Conservation (phyloP, 1,140 invertebrate species). For the Mylabris phalerata region DNA sequence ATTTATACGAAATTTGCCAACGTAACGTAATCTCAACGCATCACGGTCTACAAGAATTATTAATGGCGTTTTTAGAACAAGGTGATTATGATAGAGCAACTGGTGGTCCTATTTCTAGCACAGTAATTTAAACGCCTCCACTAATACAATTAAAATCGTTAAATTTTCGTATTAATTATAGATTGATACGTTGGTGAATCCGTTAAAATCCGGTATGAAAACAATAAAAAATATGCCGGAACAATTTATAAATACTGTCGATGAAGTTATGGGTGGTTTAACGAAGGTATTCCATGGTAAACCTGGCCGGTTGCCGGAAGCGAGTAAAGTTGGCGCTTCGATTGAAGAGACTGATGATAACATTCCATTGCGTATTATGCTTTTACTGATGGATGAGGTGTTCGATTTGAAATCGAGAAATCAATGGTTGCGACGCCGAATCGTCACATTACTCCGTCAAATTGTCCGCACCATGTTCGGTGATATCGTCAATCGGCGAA, state of each 20-base stretch:
- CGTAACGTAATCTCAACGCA: constrained; percentile 55
- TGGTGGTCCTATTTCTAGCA: constrained; percentile 52
- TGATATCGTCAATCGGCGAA: constrained; percentile 81
- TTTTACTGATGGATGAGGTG: constrained; percentile 84
- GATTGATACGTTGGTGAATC: constrained; percentile 74
- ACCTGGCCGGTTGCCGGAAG: constrained; percentile 28
- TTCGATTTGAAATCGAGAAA: constrained; percentile 83
- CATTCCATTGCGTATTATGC: constrained; percentile 79
- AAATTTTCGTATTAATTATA: constrained; percentile 31
- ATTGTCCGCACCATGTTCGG: constrained; percentile 76
- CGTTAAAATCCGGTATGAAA: constrained; percentile 73
- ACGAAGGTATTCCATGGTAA: constrained; percentile 44
- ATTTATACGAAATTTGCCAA: constrained; percentile 66
- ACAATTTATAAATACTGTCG: constrained; percentile 71
- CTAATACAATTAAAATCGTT: constrained; percentile 7
- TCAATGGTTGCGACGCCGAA: constrained; percentile 77
- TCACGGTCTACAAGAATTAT: constrained; percentile 58
- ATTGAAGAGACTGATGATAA: constrained; percentile 71
- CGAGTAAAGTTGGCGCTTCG: constrained; percentile 53
- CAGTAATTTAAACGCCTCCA: constrained; percentile 37
- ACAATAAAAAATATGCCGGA: constrained; percentile 78
- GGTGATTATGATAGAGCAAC: constrained; percentile 68
- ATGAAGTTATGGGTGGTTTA: constrained; percentile 71
- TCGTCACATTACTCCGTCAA: constrained; percentile 73
- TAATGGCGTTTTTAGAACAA: constrained; percentile 72